These are phyloP conservation scores for Bathybates hornii DNA, from an alignment of 2,113 vertebrate genomes.

Conservation along the genomic window DNA sequence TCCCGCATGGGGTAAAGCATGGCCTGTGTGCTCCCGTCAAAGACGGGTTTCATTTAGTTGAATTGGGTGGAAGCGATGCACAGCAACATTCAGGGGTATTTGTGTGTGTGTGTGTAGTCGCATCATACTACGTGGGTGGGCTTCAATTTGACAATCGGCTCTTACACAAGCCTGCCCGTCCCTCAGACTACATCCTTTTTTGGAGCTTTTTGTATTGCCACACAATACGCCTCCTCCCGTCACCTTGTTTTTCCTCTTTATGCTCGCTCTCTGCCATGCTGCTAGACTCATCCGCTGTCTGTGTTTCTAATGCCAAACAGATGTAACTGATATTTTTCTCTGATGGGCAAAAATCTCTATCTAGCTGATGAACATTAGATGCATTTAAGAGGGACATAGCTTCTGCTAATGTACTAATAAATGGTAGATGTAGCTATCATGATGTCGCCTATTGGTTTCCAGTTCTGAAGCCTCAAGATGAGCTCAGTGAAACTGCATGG, in stretches of 20 bases:
- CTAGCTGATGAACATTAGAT: background rate
- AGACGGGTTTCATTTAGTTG: slow-evolving; percentile 27
- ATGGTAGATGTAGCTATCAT: background rate
- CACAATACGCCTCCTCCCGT: background rate
- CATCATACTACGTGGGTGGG: slow-evolving; percentile 6
- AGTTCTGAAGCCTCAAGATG: background rate
- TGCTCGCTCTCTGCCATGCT: background rate
- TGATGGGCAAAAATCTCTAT: background rate
- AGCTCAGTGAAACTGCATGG: background rate
- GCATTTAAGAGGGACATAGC: background rate
- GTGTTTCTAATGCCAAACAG: background rate
- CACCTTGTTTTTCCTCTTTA: background rate
- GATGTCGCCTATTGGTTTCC: background rate
- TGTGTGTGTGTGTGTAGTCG: background rate
- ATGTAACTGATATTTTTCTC: background rate
- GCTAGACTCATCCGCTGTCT: background rate
- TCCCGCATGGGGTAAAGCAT: background rate
- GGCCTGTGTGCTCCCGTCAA: slow-evolving; percentile 1
- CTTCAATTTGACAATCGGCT: slow-evolving; percentile 18
- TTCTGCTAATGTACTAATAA: background rate
- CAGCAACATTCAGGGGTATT: background rate
- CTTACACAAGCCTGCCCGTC: background rate
- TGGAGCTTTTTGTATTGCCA: background rate
- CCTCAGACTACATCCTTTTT: background rate
- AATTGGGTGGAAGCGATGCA: slow-evolving; percentile 3